These are phyloP conservation scores for Drosophila albomicans DNA, from an alignment of 1,140 invertebrate species.

Conservation along the genomic window DNA sequence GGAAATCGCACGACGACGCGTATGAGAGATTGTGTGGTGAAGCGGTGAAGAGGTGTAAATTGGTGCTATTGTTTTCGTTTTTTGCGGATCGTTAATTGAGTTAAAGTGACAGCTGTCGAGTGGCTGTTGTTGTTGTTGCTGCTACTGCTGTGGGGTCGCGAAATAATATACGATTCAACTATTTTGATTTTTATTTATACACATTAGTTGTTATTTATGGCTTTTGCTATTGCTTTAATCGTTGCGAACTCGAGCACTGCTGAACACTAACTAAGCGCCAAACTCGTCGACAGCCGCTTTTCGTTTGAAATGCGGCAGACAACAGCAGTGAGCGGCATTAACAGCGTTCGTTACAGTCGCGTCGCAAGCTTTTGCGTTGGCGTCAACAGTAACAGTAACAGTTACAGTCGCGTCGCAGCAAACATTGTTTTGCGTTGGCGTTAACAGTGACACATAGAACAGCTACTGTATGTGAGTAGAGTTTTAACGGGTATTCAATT, in stretches of 20 bases:
- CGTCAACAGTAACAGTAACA: background rate
- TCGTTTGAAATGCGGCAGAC: slow-evolving; percentile 53
- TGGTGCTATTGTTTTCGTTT: slow-evolving; percentile 50
- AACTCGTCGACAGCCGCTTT: slow-evolving; percentile 54
- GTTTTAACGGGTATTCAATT: slow-evolving; percentile 29
- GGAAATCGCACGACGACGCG: slow-evolving; percentile 9
- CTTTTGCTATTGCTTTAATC: slow-evolving; percentile 33
- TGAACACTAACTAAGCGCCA: slow-evolving; percentile 62
- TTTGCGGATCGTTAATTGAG: slow-evolving; percentile 74
- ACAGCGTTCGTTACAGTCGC: slow-evolving; percentile 12
- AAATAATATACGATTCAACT: slow-evolving; percentile 58
- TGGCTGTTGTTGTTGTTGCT: slow-evolving; percentile 13
- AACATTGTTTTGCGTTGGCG: background rate
- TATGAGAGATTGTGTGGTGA: background rate
- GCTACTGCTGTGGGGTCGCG: slow-evolving; percentile 32
- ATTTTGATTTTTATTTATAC: slow-evolving; percentile 9
- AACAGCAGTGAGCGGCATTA: background rate
- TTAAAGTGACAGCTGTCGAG: slow-evolving; percentile 71
- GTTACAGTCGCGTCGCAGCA: slow-evolving; percentile 3
- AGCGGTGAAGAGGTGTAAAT: background rate
- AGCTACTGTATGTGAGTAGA: background rate
- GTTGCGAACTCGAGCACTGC: slow-evolving; percentile 65
- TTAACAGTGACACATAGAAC: slow-evolving; percentile 21
- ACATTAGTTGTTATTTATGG: slow-evolving; percentile 16
- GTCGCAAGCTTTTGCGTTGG: slow-evolving; percentile 27